Base-by-base conservation (phyloP, 1,140 invertebrate genomes). In the Lepidurus apus region DNA sequence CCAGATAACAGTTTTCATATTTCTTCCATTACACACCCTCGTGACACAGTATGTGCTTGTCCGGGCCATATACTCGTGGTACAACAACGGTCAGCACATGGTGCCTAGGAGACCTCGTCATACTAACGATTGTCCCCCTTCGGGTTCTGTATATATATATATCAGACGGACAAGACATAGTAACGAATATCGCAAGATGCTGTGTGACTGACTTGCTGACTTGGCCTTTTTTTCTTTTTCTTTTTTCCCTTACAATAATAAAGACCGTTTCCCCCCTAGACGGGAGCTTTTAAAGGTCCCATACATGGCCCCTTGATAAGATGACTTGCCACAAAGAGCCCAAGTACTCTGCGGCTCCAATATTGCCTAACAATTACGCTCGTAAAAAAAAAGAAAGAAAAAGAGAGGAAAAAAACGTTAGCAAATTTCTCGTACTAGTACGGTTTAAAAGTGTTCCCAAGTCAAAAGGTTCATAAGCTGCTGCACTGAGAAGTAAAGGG, bases 1-100 rank as follows among this genome's bases (percentile, higher is more conserved):
- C 53, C 53, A 65, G 13, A 65, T 65, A 65, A 65, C n/a, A 65
- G 53, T n/a, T 65, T 65, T 65, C 53, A 65, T 65, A 65, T 65
- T 65, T 9, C 53, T 65, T 13, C 53, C 21, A 21, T 65, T 65
- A 65, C 53, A 65, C 53, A 65, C 53, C 53, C 53, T 17, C 53
- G 53, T 34, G 34, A 34, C 34, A 34, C 34, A 34, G 34, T 34
- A 3, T 34, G 21, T 65, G 53, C 9, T 65, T 65, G 53, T 65
- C 17, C 34, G 34, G 34, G 34, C 34, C 4, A 34, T 34, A 21
- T 6, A 65, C 53, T 65, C 17, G 53, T 65, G 7, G 6, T 65
- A 65, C 53, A 65, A 65, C 53, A 65, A 65, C 21, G 53, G 53
- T n/a, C 53, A 65, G 53, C 53, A 65, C 53, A 65, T 65, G 53